A percentile compares a stretch with the other conserved stretches of the same genome.
These are phyloP conservation scores for Gymnocephalus cernua DNA, from an alignment of 2,113 vertebrate species.

Conservation along the genomic window DNA sequence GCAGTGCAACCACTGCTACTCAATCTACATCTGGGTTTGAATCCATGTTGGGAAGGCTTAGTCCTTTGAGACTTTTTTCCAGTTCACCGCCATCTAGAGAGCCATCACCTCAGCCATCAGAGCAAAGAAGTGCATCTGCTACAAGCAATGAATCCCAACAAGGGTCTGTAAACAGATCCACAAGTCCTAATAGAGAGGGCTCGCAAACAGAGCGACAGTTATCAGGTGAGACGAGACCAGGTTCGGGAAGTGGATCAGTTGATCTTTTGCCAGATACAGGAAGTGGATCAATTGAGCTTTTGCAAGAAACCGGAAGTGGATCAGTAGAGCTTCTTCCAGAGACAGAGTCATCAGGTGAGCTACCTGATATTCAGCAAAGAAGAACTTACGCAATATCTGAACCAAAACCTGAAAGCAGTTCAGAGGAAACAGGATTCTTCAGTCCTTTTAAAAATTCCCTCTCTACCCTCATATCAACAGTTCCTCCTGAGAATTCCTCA, in stretches of 20 bases:
- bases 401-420: slow-evolving; percentile 66
- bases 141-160: slow-evolving; percentile 60
- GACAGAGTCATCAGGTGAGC: slow-evolving; percentile 82
- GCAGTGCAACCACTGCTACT: slow-evolving; percentile 31
- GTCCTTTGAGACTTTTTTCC: slow-evolving; percentile 86
- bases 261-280: slow-evolving; percentile 74
- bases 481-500: slow-evolving; percentile 73
- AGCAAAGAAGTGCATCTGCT: slow-evolving; percentile 63
- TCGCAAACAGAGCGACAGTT: slow-evolving; percentile 62
- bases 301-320: slow-evolving; percentile 70
- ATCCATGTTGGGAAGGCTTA: slow-evolving; percentile 88
- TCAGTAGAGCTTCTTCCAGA: slow-evolving; percentile 83
- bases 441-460: slow-evolving; percentile 93
- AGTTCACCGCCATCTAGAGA: slow-evolving; percentile 73
- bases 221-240: slow-evolving; percentile 61
- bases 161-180: slow-evolving; percentile 40
- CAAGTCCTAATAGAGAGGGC: slow-evolving; percentile 39
- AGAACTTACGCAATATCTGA: slow-evolving; percentile 53
- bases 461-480: slow-evolving; percentile 87
- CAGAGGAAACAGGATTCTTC: slow-evolving; percentile 86
- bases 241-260: slow-evolving; percentile 75
- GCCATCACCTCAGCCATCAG: slow-evolving; percentile 68
- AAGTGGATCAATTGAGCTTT: slow-evolving; percentile 74
- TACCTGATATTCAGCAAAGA: slow-evolving; percentile 79
- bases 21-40: slow-evolving; percentile 85